Base-by-base conservation (phyloP, 2,888 invertebrate species). In the Torymus tubicola region DNA sequence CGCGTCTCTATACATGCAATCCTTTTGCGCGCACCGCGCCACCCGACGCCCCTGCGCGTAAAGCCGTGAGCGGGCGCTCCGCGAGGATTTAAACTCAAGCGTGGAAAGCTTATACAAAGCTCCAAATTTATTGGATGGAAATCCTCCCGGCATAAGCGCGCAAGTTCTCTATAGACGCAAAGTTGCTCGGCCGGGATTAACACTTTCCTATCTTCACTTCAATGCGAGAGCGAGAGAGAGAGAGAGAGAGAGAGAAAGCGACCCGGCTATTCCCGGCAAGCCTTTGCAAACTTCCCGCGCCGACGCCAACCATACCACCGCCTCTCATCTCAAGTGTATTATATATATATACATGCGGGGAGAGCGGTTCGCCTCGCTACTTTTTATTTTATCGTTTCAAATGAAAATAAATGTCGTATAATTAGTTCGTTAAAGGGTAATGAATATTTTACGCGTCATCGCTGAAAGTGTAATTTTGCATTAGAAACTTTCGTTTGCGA, bases 41-140 rank as follows among this genome's bases (percentile, higher is more conserved):
- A 8, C 14, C 61, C 21, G 55, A 50, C 80, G 50, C 72, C 42
- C 55, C 24, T 21, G 21, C 42, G 21, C 42, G 72, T 60, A 83
- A 80, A 83, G 83, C 85, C 85, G 86, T 85, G 72, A 68, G 24
- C 78, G 86, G 85, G 85, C 87, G 87, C 42, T 42, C 42, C 42
- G 42, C 86, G 86, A 87, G 90, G 90, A 90, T 90, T 90, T 90
- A 90, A 90, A 90, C 90, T 90, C 89, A 86, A 90, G 90, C 90
- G 90, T 90, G 90, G 89, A 91, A 92, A 91, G 92, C 92, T 93
- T 93, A 93, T 92, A 92, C 92, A 92, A 92, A 93, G 92, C 93
- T 91, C 89, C 87, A 90, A 93, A 93, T 93, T 93, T 93, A 93
- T 92, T 92, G 91, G 91, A 91, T 91, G 91, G 90, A 92, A 92